Conservation (phyloP, 1,140 invertebrate species). For the Orussus abietinus region DNA sequence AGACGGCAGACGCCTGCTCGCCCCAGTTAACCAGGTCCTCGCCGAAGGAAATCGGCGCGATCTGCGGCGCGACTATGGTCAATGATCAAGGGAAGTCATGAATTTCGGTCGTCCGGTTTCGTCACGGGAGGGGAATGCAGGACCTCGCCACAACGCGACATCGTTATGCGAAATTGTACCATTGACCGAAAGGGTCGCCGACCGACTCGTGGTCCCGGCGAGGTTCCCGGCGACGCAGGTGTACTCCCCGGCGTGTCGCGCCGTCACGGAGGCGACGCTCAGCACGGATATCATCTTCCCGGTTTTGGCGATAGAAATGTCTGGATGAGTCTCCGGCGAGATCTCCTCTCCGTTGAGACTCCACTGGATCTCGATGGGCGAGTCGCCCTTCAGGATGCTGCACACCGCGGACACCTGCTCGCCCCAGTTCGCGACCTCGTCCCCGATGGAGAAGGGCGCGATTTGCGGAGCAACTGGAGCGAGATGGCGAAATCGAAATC, state of each 20-base stretch:
- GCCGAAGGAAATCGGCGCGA: constrained; percentile 65
- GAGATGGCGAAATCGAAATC: constrained; percentile 22
- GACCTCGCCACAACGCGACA: too few species aligned
- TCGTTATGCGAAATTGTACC: constrained; percentile 51
- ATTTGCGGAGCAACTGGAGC: constrained; percentile 56
- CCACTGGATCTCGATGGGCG: constrained; percentile 63
- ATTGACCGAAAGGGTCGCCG: constrained; percentile 67
- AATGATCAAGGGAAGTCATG: constrained; percentile 13
- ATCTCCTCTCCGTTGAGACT: constrained; percentile 55
- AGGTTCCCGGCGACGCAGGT: constrained; percentile 72
- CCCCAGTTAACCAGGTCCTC: constrained; percentile 53
- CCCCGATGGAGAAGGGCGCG: constrained; percentile 58
- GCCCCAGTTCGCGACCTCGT: constrained; percentile 59
- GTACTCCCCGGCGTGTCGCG: constrained; percentile 74
- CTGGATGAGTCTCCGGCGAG: constrained; percentile 20
- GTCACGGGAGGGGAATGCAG: too few species aligned
- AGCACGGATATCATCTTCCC: constrained; percentile 70
- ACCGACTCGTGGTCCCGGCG: constrained; percentile 64
- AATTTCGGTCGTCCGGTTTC: too few species aligned
- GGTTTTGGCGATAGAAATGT: constrained; percentile 28
- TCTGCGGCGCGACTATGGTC: constrained; percentile 60
- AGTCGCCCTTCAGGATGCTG: constrained; percentile 65
- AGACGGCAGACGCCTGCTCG: constrained; percentile 55
- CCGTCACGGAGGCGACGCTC: constrained; percentile 70
- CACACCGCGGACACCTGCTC: constrained; percentile 64